Base-by-base conservation (phyloP, 2,113 vertebrate species). In the Lycocorax pyrrhopterus region DNA sequence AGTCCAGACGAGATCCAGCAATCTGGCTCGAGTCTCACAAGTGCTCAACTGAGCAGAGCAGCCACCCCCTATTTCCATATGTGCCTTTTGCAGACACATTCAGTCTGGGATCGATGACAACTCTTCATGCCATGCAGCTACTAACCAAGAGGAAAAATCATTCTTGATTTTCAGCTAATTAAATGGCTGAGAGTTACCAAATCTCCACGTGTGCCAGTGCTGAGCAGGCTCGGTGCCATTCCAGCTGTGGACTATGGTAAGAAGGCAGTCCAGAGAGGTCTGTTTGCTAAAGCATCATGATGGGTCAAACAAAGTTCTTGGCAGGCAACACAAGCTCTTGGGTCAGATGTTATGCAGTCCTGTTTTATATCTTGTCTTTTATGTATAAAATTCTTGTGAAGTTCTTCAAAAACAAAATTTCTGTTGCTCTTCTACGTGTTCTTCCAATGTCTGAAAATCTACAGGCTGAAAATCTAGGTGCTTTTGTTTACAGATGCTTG, bases 241-340 rank as follows among this genome's bases (percentile, higher is more conserved):
- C 76, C 86, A 84, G 74, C 81, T 82, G 69, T 32, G 52, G 30
- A 1, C 49, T 46, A 0, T 9, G 55, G 51, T 23, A 59, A 69
- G 87, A 55, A 59, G 69, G 46, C 55, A 66, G 37, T 21, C 68
- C 64, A 94, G 78, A 63, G 52, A 89, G 43, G 13, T 41, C 60
- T 81, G 59, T 71, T 87, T 78, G 56, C 83, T 69, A 20, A 12
- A 92, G 72, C 46, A 30, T 39, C 71, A 29, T 7, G 64, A 67
- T 60, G 69, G 87, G 90, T 95, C 95, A 84, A 94, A 89, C 56
- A 84, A 91, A 96, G 74, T 64, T 91, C 95, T 82, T 91, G 93
- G 92, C 87, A 93, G 69, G 66, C 77, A 89, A 25, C 47, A 49
- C 27, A 59, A 68, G 66, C 74, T 78, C 47, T 21, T 23, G 78